Base-by-base conservation (phyloP, 2,113 vertebrate genomes). In the Grammomys dolichurus region DNA sequence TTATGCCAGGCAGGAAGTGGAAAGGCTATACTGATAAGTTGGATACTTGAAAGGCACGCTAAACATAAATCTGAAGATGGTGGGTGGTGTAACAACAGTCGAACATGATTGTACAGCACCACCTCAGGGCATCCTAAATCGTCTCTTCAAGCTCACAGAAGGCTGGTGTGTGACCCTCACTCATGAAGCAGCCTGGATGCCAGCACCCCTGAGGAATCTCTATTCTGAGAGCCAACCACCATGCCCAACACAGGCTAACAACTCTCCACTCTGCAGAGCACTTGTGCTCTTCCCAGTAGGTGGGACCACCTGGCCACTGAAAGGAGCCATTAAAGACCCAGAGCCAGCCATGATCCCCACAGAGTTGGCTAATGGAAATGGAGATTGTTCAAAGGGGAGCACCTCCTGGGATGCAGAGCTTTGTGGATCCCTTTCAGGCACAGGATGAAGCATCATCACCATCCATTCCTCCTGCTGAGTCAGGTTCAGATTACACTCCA, bases 281-380 rank as follows among this genome's bases (percentile, higher is more conserved):
- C 56, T 70, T 69, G 1, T 54, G 70, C 63, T 96, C 78, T 31
- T 97, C 94, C n/a, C 95, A 51, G 65, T 85, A 56, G 84, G 84
- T 87, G 67, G 51, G 56, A 31, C 84, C 96, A 94, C 88, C 93
- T 97, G 97, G 95, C 75, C 87, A 93, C 84, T 0, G 43, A 51
- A 92, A 86, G 65, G 16, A 72, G 86, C 77, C 90, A 77, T 92
- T 80, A 31, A 85, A 95, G 60, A 86, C 90, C 40, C 69, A 88
- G 67, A 51, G 12, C 67, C 54, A 31, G 86, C 72, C 17, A 9
- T 31, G n/a, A 88, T 46, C 10, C 77, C 91, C 69, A 33, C 48
- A 80, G 81, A 90, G 93, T 16, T 77, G 86, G 85, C 85, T 91
- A 60, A 90, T 28, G 78, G 63, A 97, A 51, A 16, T 72, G 43